Base-by-base conservation (phyloP, 2,113 vertebrate genomes). In the Chamaetylas fuelleborni region DNA sequence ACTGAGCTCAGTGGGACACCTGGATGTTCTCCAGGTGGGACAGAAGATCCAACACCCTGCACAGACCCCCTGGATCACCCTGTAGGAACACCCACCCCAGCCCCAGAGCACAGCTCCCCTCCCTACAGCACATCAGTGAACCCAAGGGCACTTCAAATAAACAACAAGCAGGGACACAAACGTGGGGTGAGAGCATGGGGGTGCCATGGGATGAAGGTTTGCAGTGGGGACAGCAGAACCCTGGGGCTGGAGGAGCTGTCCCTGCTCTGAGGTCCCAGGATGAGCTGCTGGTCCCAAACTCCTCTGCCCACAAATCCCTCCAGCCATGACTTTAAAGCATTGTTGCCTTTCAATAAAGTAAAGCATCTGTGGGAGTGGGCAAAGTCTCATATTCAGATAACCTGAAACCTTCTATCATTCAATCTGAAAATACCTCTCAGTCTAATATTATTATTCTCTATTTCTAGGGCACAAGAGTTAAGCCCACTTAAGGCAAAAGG, bases 401-500 rank as follows among this genome's bases (percentile, higher is more conserved):
- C 10, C 58, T 57, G 62, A 56, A 67, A 33, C 9, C 25, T 33
- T 36, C 33, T 11, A 2, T 1, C 45, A 19, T 13, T 48, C 34
- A 6, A 6, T 5, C 33, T 62, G 42, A 36, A 71, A 64, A 43
- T 1, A 6, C 16, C 64, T 50, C 83, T 42, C 70, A 48, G 9
- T 8, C 6, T 19, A 19, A 1, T 9, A 45, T 4, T 34, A 36
- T 57, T 28, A 24, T 5, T 29, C 34, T 48, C 23, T 50, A 2
- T 40, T 57, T 86, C 66, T 19, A 54, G 78, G 91, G 62, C 79
- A 90, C 57, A 28, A n/a, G 11, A 83, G 38, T 31, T 65, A 57
- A 70, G 48, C 22, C 18, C 22, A 3, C 43, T 84, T 96, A 93
- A 92, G 91, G 93, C 95, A 91, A 74, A 81, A 84, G 95, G 95